phyloP scores from a whole-genome alignment of 2,113 vertebrate genomes.

The Sebastes schlegelii region DNA sequence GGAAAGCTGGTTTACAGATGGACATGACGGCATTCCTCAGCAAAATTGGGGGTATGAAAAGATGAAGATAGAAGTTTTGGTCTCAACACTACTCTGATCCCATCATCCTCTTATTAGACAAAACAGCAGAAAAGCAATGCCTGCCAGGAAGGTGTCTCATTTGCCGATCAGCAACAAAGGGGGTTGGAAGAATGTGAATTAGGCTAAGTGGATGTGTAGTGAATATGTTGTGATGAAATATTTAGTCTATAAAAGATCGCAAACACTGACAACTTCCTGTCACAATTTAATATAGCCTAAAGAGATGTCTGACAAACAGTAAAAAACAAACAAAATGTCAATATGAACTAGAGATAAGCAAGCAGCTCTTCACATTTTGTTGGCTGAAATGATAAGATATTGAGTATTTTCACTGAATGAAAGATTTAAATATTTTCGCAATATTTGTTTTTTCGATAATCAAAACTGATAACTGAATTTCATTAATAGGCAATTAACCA shows the following conservation, averaged over 20 bases:
- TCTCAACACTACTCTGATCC: slow-evolving; percentile 11
- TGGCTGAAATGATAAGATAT: no score
- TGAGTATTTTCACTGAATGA: background rate
- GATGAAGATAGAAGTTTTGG: slow-evolving; percentile 8
- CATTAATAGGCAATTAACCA: no score
- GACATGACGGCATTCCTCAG: background rate
- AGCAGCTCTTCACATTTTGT: background rate
- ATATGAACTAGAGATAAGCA: background rate
- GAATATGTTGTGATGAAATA: background rate
- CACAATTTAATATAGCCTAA: background rate
- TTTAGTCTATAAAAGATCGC: background rate
- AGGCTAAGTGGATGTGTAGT: background rate
- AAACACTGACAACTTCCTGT: background rate
- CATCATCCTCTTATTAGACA: slow-evolving; percentile 12
- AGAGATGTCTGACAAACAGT: background rate
- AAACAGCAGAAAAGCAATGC: slow-evolving; percentile 18
- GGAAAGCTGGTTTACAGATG: background rate
- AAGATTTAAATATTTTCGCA: background rate
- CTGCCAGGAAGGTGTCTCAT: background rate
- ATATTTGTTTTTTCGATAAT: no score
- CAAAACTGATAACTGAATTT: no score
- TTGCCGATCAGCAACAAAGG: background rate
- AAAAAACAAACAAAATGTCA: background rate
- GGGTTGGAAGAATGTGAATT: background rate
- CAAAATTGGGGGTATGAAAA: background rate